Evolutionary conservation across 2,888 invertebrate genomes (phyloP), one percentile per base, ranked within the genome.

Genomic region (Dasypogon diadema): DNA sequence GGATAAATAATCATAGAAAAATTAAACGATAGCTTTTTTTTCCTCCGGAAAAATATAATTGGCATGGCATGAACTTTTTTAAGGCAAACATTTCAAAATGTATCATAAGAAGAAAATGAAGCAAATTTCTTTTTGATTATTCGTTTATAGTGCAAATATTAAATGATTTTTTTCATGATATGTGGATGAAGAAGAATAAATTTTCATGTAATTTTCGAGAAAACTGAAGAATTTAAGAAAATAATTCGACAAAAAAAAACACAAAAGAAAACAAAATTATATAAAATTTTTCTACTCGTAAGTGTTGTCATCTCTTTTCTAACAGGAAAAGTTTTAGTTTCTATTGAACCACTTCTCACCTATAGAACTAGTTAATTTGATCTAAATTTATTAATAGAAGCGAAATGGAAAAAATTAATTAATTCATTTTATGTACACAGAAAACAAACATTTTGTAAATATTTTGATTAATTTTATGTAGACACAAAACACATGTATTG

Each of bases 361-460:
- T 30, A 30, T 30, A 30, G 30, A 30, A 30, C 3, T 58, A 60
- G 37, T 42, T 12, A 5, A 42, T 42, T 60, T 60, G 18, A 37
- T 42, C 12, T 5, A 60, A 37, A 60, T 60, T 18, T 37, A 60
- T 21, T 37, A 14, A 6, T 46, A 46, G 3, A 30, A 8, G 2
- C 8, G 24, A 60, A 60, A 56, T 24, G 26, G 37, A 34, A 60
- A 58, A 8, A 65, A 79, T 80, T 82, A 80, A 80, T 80, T 82
- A 81, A 80, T 81, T 81, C 54, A 77, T 56, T 75, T 74, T 30
- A 46, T 48, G 24, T 30, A 74, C n/a, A 74, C 37, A 26, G 56
- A 74, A 48, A 48, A 60, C 24, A 42, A 24, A 51, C 42, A 55
- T n/a, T n/a, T 72, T 70, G 70, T 51, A 24, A 51, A 51, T 48